These are phyloP conservation scores for Chaetophractus vellerosus DNA, from an alignment of 2,797 vertebrate genomes.

Conservation along the genomic window DNA sequence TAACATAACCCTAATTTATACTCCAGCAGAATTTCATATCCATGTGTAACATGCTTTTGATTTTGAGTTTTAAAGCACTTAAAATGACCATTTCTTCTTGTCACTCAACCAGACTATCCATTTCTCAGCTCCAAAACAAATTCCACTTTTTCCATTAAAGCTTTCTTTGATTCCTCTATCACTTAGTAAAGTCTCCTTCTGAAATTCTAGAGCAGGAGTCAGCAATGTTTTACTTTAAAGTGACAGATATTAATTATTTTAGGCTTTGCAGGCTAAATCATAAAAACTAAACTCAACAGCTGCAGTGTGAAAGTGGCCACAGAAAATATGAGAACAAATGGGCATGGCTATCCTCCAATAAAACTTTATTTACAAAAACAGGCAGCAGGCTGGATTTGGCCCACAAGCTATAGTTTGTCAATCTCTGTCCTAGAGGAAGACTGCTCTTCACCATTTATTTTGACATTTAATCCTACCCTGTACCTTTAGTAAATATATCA, in stretches of 20 bases:
- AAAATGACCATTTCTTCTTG: not conserved
- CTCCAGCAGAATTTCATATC: not conserved
- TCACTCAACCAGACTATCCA: not conserved
- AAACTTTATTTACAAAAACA: slow-evolving; percentile 14
- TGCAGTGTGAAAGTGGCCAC: not conserved
- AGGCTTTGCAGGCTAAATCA: not conserved
- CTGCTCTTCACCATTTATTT: slow-evolving; percentile 27
- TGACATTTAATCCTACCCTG: not conserved
- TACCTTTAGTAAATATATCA: not conserved
- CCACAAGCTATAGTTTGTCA: not conserved
- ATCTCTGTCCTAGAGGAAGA: not conserved
- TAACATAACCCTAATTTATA: not conserved
- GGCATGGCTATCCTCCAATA: not conserved
- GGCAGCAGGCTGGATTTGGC: not conserved
- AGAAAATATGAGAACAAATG: slow-evolving; percentile 2
- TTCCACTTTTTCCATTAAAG: not conserved
- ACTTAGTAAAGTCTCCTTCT: not conserved
- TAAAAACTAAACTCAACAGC: not conserved
- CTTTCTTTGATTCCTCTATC: not conserved
- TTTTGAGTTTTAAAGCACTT: not conserved
- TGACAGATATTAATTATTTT: not conserved
- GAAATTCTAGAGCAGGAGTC: not conserved
- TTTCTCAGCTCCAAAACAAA: slow-evolving; percentile 2
- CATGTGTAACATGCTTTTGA: not conserved
- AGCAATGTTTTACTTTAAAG: not conserved